Percentiles rank a stretch among this genome's conserved stretches.
Conservation (phyloP, 2,888 invertebrate genomes). For the Nemapogon koenigi region DNA sequence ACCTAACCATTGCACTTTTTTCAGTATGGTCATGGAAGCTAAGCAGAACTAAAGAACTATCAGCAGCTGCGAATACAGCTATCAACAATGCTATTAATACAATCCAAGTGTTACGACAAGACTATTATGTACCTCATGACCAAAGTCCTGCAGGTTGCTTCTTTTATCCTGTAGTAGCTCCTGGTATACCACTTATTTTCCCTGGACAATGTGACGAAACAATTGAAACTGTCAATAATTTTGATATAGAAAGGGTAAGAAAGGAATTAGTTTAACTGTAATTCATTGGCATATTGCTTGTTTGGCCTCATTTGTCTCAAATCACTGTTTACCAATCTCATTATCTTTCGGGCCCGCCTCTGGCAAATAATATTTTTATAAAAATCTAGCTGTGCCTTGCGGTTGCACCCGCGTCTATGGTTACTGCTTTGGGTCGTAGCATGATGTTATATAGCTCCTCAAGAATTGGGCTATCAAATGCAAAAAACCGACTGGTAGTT, state of each 20-base stretch:
- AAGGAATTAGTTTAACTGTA: too few relatives aligned
- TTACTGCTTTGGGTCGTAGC: too few relatives aligned
- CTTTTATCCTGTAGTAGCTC: slow-evolving; percentile 27
- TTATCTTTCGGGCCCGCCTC: too few relatives aligned
- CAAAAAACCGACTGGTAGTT: too few relatives aligned
- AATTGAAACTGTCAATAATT: slow-evolving; percentile 20
- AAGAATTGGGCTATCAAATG: too few relatives aligned
- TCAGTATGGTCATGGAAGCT: slow-evolving; percentile 33
- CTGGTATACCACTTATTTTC: slow-evolving; percentile 26
- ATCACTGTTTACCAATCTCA: too few relatives aligned
- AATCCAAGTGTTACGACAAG: slow-evolving; percentile 25
- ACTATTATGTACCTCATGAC: slow-evolving; percentile 24
- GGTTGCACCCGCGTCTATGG: too few relatives aligned
- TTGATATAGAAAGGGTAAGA: slow-evolving; percentile 21
- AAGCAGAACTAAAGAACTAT: slow-evolving; percentile 25
- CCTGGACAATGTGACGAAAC: slow-evolving; percentile 29
- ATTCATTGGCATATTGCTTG: not conserved
- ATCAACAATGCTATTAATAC: slow-evolving; percentile 23
- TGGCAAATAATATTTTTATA: too few relatives aligned
- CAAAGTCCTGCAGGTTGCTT: slow-evolving; percentile 29
- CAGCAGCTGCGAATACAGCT: slow-evolving; percentile 14
- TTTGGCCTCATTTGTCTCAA: too few relatives aligned
- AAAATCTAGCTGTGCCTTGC: too few relatives aligned
- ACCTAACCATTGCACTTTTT: slow-evolving; percentile 13
- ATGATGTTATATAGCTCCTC: too few relatives aligned